phyloP scores from a whole-genome alignment of 1,140 invertebrate genomes.

The Druon quercuslanigerum region DNA sequence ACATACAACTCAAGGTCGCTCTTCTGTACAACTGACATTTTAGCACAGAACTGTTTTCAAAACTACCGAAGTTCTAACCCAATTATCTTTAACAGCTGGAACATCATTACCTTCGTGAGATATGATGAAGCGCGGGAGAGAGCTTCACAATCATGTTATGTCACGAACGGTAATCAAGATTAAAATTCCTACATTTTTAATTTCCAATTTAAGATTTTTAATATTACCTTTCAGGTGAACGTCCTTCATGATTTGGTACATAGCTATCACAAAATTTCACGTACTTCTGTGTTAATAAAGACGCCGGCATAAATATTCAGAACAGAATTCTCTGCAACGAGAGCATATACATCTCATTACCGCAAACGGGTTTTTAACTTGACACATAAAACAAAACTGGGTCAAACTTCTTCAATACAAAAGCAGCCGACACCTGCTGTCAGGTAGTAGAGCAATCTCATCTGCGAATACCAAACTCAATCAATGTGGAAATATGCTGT shows the following conservation, averaged over 20 bases:
- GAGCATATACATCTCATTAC: constrained; percentile 18
- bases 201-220: too few species aligned
- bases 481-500: background rate
- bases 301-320: constrained; percentile 27
- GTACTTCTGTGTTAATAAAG: constrained; percentile 1
- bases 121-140: too few species aligned
- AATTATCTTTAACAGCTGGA: too few species aligned
- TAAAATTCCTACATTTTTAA: too few species aligned
- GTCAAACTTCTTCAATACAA: background rate
- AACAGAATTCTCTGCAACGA: constrained; percentile 2
- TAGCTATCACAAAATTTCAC: constrained; percentile 16
- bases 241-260: too few species aligned
- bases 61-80: background rate
- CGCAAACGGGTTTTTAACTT: constrained; percentile 27
- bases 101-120: too few species aligned
- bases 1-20: constrained; percentile 39
- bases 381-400: constrained; percentile 26
- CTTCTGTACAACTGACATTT: constrained; percentile 27
- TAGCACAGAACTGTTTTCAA: background rate
- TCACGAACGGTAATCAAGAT: too few species aligned
- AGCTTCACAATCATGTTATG: too few species aligned
- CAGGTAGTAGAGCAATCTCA: background rate
- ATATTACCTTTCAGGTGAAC: too few species aligned
- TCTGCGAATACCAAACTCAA: background rate
- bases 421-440: constrained; percentile 8